A percentile compares a stretch with the other conserved stretches of the same genome.
These are phyloP conservation scores for Sarcophaga peregrina DNA, from an alignment of 1,140 invertebrate genomes.

Conservation along the genomic window DNA sequence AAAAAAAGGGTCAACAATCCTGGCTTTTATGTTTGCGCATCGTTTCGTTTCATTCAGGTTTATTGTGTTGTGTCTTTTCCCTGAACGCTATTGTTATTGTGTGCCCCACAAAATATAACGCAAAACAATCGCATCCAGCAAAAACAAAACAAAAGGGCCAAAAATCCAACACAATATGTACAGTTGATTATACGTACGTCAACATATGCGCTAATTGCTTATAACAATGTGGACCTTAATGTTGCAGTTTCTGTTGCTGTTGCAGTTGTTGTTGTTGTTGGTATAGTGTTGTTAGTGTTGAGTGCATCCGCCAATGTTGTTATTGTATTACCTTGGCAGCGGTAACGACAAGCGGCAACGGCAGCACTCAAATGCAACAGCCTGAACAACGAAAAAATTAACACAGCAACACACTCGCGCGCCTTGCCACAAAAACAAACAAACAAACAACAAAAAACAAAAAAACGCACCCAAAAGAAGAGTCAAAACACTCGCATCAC, in stretches of 20 bases:
- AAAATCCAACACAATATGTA: neutral
- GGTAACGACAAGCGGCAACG: neutral
- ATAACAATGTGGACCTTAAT: neutral
- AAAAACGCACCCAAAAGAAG: neutral
- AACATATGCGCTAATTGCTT: slow-evolving; percentile 21
- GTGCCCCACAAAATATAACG: neutral
- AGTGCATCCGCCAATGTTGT: neutral
- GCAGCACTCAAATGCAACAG: neutral
- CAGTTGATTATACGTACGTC: neutral
- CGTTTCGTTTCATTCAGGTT: neutral
- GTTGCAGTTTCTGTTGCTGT: neutral
- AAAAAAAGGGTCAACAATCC: neutral
- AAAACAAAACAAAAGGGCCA: no score
- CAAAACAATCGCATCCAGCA: no score
- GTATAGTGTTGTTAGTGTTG: no score
- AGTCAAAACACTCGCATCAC: no score
- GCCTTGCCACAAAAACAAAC: neutral
- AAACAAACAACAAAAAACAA: no score
- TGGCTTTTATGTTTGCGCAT: neutral
- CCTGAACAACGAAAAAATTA: neutral
- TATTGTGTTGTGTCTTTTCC: neutral
- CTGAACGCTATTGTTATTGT: no score
- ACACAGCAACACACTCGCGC: neutral
- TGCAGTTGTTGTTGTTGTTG: neutral
- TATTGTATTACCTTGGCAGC: neutral